Evolutionary conservation across 2,888 invertebrate genomes (phyloP), one percentile per base, ranked within the genome.

Genomic region (Blera fallax): DNA sequence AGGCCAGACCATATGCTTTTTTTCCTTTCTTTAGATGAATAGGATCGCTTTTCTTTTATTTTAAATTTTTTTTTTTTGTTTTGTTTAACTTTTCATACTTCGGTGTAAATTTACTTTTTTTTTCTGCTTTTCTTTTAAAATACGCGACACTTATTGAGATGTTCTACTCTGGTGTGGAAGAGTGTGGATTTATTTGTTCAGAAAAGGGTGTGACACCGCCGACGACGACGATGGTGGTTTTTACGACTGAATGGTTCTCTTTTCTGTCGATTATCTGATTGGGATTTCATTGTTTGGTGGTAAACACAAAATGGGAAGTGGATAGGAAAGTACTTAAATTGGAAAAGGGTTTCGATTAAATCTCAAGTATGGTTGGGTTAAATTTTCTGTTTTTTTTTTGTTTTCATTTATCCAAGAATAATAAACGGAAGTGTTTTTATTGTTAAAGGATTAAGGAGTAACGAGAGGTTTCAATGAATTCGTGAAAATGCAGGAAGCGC

Each of bases 191-290:
- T 64, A 69, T 67, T 72, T 77, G 82, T 64, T 34, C 6, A 37
- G 29, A 62, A 80, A 81, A 81, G 73, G 78, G 72, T 67, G 83
- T 73, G 67, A 72, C 52, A 45, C 8, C 32, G 43, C 58, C 32
- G 29, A 50, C 58, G 18, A 29, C 24, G 48, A 34, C 24, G 52
- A 37, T 24, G 54, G 52, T 54, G 72, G 58, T 62, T 83, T 73
- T 48, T 27, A 69, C 48, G 67, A 74, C 62, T 79, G 79, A 79
- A 84, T 62, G 67, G 83, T 70, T 76, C 50, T 48, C 52, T 69
- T 56, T 56, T 79, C 67, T 84, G 83, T 79, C 83, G 83, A 84
- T 84, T 84, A 84, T 84, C 79, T 74, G 83, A 84, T 84, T 84
- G 83, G 62, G 64, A 64, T 45, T 74, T 50, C 56, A 84, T 84